Evolutionary conservation across 1,140 invertebrate species (phyloP), one percentile per base, ranked within the genome.

Genomic region (Wiebesia pumilae): DNA sequence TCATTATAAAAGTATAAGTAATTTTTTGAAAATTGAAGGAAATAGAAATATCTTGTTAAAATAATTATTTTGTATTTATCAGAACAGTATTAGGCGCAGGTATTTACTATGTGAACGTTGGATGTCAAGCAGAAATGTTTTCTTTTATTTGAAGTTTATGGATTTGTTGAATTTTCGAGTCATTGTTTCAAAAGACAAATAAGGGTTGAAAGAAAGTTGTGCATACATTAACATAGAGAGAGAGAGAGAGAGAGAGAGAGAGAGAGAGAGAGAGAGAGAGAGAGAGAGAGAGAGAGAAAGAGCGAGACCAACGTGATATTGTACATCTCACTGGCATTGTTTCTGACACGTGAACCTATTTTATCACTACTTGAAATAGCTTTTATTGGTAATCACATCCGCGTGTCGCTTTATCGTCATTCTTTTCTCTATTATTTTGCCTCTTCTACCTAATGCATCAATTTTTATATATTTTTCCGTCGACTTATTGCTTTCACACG

Each of bases 261-360:
- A 43, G 24, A 67, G 40, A 24, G 21, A 7, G 43, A 80, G 27
- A 62, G 54, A 83, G 33, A 24, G 7, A n/a, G 27, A 14, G n/a
- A 75, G 33, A 67, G 30, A 62, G 21, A 73, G n/a, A 2, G 24
- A 43, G 24, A 67, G 40, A 54, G 62, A 86, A 58, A 19, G 38
- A 54, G 40, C 27, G 33, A 65, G 77, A 71, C 58, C 54, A 33
- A 77, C 35, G 80, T 33, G 51, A 78, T 51, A n/a, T n/a, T n/a
- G n/a, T n/a, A n/a, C 35, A 62, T 67, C 58, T 40, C n/a, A 67
- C 35, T 38, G n/a, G 27, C 51, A 67, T 40, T 58, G 77, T n/a
- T n/a, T 19, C 75, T 90, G 89, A 90, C 88, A 89, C 90, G 90
- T 90, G 89, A 90, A 47, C 43, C 4, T 47, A 7, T 47, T 47